A percentile compares a stretch with the other conserved stretches of the same genome.
These are phyloP conservation scores for Drosophila tani DNA, from an alignment of 1,140 invertebrate species.

Conservation along the genomic window DNA sequence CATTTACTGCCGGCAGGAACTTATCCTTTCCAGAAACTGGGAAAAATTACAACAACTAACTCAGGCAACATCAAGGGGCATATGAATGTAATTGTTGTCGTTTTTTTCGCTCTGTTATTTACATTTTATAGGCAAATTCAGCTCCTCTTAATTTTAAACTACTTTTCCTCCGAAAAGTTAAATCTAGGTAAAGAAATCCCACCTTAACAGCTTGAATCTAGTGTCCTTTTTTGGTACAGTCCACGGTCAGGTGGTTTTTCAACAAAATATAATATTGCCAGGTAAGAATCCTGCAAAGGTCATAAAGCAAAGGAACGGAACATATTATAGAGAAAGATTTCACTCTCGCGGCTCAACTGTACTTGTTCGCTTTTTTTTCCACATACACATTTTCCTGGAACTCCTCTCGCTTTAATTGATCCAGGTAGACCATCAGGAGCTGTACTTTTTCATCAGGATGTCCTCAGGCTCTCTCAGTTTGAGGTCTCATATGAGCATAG, in stretches of 20 bases:
- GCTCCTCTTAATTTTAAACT: too few species aligned
- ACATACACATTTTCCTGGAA: too few species aligned
- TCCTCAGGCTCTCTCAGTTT: not conserved
- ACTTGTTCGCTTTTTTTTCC: not conserved
- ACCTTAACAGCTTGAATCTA: conserved; percentile 31
- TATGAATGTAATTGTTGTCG: too few species aligned
- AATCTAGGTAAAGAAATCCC: not conserved
- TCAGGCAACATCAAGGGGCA: too few species aligned
- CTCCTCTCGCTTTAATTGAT: not conserved
- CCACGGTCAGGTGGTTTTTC: not conserved
- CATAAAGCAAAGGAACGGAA: conserved; percentile 29
- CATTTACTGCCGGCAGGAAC: too few species aligned
- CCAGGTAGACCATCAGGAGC: not conserved
- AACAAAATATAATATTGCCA: conserved; percentile 29
- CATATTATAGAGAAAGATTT: not conserved
- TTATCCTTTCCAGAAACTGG: too few species aligned
- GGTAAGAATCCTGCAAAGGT: conserved; percentile 32
- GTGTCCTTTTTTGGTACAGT: conserved; percentile 30
- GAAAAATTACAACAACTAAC: too few species aligned
- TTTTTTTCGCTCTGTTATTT: too few species aligned
- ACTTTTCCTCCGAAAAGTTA: not conserved
- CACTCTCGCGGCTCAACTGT: conserved; percentile 7
- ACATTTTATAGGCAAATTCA: too few species aligned
- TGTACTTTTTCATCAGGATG: not conserved
- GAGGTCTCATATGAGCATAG: too few species aligned